Conservation (phyloP, 2,113 vertebrate species). For the Strix aluco region DNA sequence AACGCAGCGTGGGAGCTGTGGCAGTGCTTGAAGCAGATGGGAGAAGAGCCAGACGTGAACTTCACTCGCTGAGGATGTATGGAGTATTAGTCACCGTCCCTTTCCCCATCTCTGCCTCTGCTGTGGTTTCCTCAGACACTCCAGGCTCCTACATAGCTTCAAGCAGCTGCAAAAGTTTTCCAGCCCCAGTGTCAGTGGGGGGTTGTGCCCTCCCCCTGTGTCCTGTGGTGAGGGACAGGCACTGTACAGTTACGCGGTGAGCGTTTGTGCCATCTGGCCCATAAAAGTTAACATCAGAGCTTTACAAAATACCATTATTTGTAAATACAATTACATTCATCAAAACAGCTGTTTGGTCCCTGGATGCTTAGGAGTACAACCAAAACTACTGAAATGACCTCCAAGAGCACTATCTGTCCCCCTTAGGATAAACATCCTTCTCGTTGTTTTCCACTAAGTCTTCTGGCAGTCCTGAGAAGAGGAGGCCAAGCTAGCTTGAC, state of each 20-base stretch:
- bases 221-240: background rate
- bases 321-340: background rate
- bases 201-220: background rate
- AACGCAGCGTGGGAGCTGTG: fast-evolving
- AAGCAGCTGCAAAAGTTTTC: background rate
- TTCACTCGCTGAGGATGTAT: background rate
- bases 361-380: background rate
- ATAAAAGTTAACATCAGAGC: background rate
- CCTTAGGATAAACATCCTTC: background rate
- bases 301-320: background rate
- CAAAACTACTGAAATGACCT: background rate
- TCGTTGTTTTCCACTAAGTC: background rate
- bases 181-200: background rate
- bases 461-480: background rate
- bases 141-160: background rate
- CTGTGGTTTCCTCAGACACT: background rate
- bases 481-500: background rate
- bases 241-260: background rate
- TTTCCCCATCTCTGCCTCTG: background rate
- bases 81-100: background rate
- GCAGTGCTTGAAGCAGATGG: background rate
- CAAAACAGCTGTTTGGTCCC: background rate
- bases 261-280: background rate
- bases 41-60: background rate
- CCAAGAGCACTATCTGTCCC: background rate